Evolutionary conservation across 2,888 invertebrate species (phyloP).

Genomic region (Rotaria macrura): DNA sequence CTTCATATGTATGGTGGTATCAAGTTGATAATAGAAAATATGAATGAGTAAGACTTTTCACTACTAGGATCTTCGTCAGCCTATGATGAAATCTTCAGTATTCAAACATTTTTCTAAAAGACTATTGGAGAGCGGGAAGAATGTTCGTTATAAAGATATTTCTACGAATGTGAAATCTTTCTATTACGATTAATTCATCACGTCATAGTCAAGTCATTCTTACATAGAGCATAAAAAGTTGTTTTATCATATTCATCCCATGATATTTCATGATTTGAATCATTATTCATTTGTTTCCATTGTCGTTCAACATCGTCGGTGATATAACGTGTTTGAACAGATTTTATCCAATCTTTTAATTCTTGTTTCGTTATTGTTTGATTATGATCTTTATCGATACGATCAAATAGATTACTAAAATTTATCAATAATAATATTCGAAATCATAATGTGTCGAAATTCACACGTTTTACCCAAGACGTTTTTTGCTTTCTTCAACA

Average conservation of each 20-base stretch:
- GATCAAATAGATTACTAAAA: constrained; percentile 28
- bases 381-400: constrained; percentile 33
- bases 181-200: too few species aligned
- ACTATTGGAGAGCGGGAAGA: too few species aligned
- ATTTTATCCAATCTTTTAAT: constrained; percentile 30
- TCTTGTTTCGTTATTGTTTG: constrained; percentile 25
- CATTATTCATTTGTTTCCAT: constrained; percentile 66
- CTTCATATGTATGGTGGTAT: too few species aligned
- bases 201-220: too few species aligned
- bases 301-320: constrained; percentile 23
- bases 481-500: constrained; percentile 30
- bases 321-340: constrained; percentile 20
- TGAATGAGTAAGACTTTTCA: too few species aligned
- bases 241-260: constrained; percentile 72
- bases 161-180: too few species aligned
- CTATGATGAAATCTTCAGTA: too few species aligned
- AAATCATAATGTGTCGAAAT: too few species aligned
- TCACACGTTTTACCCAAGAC: constrained; percentile 23
- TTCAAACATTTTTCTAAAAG: too few species aligned
- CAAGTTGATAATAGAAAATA: too few species aligned
- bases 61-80: too few species aligned
- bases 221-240: constrained; percentile 58
- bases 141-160: too few species aligned
- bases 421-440: neutral
- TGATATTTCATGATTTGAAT: constrained; percentile 58